Base-by-base conservation (phyloP, 1,140 invertebrate species). In the Heliconius nattereri region DNA sequence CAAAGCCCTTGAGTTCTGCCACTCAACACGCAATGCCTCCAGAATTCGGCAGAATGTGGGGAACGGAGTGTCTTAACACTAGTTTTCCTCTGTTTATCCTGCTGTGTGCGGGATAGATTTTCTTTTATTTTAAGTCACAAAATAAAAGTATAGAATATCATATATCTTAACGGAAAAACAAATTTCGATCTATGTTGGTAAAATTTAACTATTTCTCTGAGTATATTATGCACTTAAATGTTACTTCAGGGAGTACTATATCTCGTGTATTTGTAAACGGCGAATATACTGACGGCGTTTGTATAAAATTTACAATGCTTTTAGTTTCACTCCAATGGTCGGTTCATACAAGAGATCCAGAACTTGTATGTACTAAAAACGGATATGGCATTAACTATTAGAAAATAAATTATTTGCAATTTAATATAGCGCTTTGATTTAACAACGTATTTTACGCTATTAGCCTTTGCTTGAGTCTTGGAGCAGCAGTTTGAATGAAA, bases 221-320 rank as follows among this genome's bases (percentile, higher is more conserved):
- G 54, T 75, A 45, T 75, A 75, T 54, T 32, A 75, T 57, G 73
- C 26, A 81, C 78, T 85, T 83, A 85, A 88, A 85, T 81, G 81
- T 85, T 81, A 77, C 89, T 81, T 85, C 75, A 81, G 89, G 88
- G 89, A 89, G 85, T 78, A 83, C 85, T 90, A 83, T 79, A 84
- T 90, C 88, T 90, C 86, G 80, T 71, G 75, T 77, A 83, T 83
- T 86, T 73, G 74, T 78, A 73, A 84, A 73, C 81, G 79, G 76
- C 74, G 85, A 85, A 85, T 86, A 78, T 83, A 84, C 71, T 81
- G 77, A 73, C 81, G 81, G 82, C 84, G 79, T 86, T 89, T 85
- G 84, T 84, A 85, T 81, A 77, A 87, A 92, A 92, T 94, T 94
- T 94, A 94, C 88, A 92, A 91, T 89, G 92, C 92, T 93, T 92